Evolutionary conservation across 2,888 invertebrate species (phyloP), one percentile per base, ranked within the genome.

Genomic region (Neoaliturus tenellus): DNA sequence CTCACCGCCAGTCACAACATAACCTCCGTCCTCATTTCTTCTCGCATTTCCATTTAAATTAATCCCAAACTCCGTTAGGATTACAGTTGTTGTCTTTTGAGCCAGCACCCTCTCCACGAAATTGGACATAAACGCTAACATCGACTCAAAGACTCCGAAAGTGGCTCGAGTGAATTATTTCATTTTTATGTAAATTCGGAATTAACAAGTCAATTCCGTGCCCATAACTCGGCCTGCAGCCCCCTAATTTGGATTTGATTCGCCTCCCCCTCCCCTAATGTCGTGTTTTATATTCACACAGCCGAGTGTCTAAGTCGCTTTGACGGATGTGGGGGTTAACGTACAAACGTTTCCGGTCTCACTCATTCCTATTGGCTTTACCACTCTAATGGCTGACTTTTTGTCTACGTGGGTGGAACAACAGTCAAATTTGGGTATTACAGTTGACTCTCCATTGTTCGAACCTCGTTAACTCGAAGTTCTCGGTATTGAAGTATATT

Each of bases 141-240:
- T 39, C 82, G 35, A 44, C 73, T 82, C 71, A 82, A 82, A 82
- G 82, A 73, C 82, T 55, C 71, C 58, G 73, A 82, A 82, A 82
- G 73, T 55, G 82, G 82, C 73, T 55, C 55, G 25, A 71, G 55
- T 69, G 73, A 82, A 82, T 73, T 82, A 82, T 82, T 73, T 82
- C 82, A 82, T 82, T 82, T 82, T 82, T 82, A 82, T 82, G 82
- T 82, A 82, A 82, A 82, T 82, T 73, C 73, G 25, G 82, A 73
- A 82, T 82, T 82, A 82, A 82, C 82, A 82, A 82, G 82, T 82
- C 82, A 82, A 82, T 82, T 82, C 73, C 82, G 73, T 23, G 82
- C 33, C 55, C 82, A 73, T 39, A 82, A 73, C 73, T 73, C 58
- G 58, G 51, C 25, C 48, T 31, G 48, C 20, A 55, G 51, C 78